A percentile compares a stretch with the other conserved stretches of the same genome.
These are phyloP conservation scores for Liasis olivaceus DNA, from an alignment of 2,797 vertebrate genomes.

Conservation along the genomic window DNA sequence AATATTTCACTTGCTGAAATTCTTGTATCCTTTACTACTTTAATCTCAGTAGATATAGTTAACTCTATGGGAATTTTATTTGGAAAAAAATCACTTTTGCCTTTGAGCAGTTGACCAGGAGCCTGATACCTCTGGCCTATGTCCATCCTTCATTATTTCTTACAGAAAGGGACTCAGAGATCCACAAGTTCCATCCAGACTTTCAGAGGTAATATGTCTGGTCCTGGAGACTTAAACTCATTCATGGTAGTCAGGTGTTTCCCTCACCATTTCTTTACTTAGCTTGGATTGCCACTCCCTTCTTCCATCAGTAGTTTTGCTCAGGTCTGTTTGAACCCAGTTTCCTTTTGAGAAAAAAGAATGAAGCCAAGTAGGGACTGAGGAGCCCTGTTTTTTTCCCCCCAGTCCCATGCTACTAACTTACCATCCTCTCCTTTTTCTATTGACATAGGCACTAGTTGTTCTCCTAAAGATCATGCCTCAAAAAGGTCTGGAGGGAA, in stretches of 20 bases:
- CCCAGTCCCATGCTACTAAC: neutral
- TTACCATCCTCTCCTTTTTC: neutral
- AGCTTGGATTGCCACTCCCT: neutral
- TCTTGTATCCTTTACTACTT: neutral
- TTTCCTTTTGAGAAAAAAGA: neutral
- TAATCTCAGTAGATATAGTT: neutral
- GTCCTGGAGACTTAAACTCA: neutral
- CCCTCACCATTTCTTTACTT: neutral
- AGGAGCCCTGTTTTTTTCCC: neutral
- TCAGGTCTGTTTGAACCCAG: neutral
- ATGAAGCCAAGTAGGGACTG: neutral
- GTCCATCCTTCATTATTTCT: neutral
- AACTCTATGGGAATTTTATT: neutral
- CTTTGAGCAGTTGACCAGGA: too few relatives aligned
- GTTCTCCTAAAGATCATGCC: neutral
- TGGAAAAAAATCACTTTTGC: neutral
- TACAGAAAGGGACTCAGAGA: neutral
- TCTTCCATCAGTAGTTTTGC: neutral
- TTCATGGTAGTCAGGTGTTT: neutral
- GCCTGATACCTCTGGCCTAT: neutral
- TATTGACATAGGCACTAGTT: neutral
- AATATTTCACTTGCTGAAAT: neutral
- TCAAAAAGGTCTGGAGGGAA: neutral
- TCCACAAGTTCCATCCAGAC: neutral
- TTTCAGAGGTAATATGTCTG: neutral